Conservation (phyloP, 2,797 vertebrate genomes). For the Somateria mollissima region DNA sequence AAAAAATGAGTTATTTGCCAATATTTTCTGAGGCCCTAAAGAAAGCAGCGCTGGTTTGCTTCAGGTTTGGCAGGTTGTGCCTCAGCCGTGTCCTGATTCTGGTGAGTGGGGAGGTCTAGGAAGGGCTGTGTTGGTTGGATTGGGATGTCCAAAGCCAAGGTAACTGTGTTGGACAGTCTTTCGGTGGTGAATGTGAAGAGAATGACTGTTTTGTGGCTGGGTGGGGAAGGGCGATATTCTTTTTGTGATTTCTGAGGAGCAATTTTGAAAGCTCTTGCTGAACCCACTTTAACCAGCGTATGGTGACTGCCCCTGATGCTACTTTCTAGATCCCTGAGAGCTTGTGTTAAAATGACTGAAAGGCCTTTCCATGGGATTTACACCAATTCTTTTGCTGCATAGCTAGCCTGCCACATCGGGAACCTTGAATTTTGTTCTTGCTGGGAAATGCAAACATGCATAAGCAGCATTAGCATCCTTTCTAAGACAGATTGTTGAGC, state of each 20-base stretch:
- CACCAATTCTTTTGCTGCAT: background rate
- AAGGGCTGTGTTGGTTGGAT: fast-evolving
- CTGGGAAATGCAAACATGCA: background rate
- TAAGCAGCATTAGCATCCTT: background rate
- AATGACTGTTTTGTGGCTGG: background rate
- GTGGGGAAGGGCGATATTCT: background rate
- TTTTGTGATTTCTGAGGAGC: background rate
- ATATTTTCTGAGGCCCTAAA: background rate
- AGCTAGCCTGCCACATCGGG: background rate
- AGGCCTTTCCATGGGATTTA: background rate
- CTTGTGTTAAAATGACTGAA: background rate
- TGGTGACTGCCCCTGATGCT: background rate
- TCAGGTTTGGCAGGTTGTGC: fast-evolving
- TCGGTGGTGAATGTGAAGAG: background rate
- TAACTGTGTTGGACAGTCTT: background rate
- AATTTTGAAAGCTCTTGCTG: background rate
- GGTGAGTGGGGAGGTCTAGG: background rate
- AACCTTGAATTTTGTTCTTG: background rate
- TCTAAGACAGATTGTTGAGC: background rate
- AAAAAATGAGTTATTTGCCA: background rate
- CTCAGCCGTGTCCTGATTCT: background rate
- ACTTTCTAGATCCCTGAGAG: background rate
- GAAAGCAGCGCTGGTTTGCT: background rate
- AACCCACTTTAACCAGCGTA: background rate
- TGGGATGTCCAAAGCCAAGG: background rate